Conservation (phyloP, 2,888 invertebrate genomes). For the Stenchaetothrips biformis region DNA sequence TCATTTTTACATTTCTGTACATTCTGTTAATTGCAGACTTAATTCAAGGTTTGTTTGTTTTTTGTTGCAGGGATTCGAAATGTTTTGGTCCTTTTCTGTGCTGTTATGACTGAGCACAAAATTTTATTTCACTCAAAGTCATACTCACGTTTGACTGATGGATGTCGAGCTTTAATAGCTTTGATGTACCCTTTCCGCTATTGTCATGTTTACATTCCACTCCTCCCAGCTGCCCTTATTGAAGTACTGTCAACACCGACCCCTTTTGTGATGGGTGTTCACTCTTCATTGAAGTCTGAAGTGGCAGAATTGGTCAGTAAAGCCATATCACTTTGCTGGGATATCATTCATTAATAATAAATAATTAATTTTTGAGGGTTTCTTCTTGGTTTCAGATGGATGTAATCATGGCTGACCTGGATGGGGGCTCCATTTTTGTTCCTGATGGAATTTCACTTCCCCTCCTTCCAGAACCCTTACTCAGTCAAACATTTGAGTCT, state of each 20-base stretch:
- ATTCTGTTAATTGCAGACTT: background rate
- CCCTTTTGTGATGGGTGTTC: slow-evolving; percentile 95
- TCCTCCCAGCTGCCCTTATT: slow-evolving; percentile 84
- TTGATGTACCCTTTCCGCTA: slow-evolving; percentile 95
- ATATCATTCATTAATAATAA: background rate
- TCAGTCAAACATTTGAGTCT: slow-evolving; percentile 71
- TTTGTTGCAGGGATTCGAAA: slow-evolving; percentile 76
- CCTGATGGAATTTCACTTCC: slow-evolving; percentile 83
- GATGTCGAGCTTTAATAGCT: slow-evolving; percentile 86
- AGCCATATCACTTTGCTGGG: background rate
- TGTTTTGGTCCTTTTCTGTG: slow-evolving; percentile 86
- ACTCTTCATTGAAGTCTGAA: slow-evolving; percentile 84
- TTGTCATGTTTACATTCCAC: slow-evolving; percentile 94
- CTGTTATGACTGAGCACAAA: slow-evolving; percentile 96
- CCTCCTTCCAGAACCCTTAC: slow-evolving; percentile 74
- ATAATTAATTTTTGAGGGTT: background rate
- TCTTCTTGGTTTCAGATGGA: slow-evolving; percentile 63
- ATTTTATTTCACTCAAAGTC: slow-evolving; percentile 92
- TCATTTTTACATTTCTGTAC: slow-evolving; percentile 16
- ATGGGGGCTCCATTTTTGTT: slow-evolving; percentile 90
- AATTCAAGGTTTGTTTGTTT: slow-evolving; percentile 28
- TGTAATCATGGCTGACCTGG: slow-evolving; percentile 92
- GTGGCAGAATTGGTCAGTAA: slow-evolving; percentile 76
- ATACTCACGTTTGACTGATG: slow-evolving; percentile 85
- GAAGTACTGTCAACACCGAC: slow-evolving; percentile 96